A percentile compares a stretch with the other conserved stretches of the same genome.
phyloP scores from a whole-genome alignment of 2,113 vertebrate genomes.

The Clarias gariepinus region DNA sequence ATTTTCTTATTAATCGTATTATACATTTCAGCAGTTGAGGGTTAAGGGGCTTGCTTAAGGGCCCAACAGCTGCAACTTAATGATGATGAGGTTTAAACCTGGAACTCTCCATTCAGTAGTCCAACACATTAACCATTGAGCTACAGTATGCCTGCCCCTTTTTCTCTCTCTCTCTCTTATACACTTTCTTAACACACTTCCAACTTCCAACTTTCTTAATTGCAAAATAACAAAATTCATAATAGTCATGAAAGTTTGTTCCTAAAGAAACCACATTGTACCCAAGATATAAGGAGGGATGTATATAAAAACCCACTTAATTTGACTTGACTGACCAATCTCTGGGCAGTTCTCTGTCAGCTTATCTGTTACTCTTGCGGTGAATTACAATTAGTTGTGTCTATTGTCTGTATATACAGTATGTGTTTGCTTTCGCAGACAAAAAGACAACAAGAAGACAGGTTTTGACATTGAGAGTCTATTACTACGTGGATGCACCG shows the following conservation, averaged over 20 bases:
- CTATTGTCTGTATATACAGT: not conserved
- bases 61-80: too few species aligned
- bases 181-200: not conserved
- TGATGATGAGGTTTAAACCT: too few species aligned
- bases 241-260: too few species aligned
- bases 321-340: not conserved
- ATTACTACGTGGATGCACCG: slow-evolving; percentile 87
- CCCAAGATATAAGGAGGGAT: not conserved
- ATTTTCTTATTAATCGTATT: too few species aligned
- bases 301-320: not conserved
- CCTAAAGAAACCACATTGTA: not conserved
- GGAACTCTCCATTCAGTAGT: too few species aligned
- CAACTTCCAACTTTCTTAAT: not conserved
- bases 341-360: not conserved
- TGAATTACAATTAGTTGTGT: not conserved
- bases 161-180: not conserved
- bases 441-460: slow-evolving; percentile 78
- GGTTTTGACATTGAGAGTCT: slow-evolving; percentile 86
- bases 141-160: too few species aligned
- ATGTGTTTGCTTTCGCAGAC: slow-evolving; percentile 72
- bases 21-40: too few species aligned
- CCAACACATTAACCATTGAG: too few species aligned
- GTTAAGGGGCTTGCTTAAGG: too few species aligned
- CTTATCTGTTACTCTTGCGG: not conserved
- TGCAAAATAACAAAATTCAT: too few species aligned